Percentiles rank a stretch among this genome's conserved stretches.
Evolutionary conservation across 2,888 invertebrate species (phyloP).

Genomic region (Leptinotarsa juncta): DNA sequence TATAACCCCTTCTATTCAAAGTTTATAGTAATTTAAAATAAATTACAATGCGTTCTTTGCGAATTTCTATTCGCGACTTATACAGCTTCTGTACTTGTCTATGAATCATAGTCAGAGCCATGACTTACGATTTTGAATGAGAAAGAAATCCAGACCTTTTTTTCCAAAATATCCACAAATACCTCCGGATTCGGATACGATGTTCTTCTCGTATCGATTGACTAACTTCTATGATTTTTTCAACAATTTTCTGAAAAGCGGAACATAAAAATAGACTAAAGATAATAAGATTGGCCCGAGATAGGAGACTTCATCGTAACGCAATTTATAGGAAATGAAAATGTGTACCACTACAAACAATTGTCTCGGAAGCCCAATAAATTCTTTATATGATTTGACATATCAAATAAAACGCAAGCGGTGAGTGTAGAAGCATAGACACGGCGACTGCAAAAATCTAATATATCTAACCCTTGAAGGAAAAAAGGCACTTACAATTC

Average conservation of each 20-base stretch:
- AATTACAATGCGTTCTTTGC: too few relatives aligned
- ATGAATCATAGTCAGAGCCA: too few relatives aligned
- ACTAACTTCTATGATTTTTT: neutral
- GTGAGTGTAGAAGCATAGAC: slow-evolving; percentile 35
- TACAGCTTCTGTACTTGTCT: too few relatives aligned
- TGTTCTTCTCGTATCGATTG: neutral
- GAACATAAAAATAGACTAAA: neutral
- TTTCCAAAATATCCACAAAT: too few relatives aligned
- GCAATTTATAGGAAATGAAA: slow-evolving; percentile 9
- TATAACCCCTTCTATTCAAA: too few relatives aligned
- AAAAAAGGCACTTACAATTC: slow-evolving; percentile 35
- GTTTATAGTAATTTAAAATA: too few relatives aligned
- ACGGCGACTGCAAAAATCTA: slow-evolving; percentile 38
- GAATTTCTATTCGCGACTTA: too few relatives aligned
- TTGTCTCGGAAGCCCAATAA: slow-evolving; percentile 33
- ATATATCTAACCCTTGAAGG: slow-evolving; percentile 36
- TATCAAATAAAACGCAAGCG: slow-evolving; percentile 33
- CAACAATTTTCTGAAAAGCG: neutral
- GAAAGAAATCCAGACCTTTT: too few relatives aligned
- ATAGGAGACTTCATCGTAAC: neutral
- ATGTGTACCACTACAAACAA: slow-evolving; percentile 11
- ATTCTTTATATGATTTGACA: slow-evolving; percentile 41
- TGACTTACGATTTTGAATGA: too few relatives aligned
- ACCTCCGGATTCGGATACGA: neutral
- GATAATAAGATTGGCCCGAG: slow-evolving; percentile 3